These are phyloP conservation scores for Periplaneta americana DNA, from an alignment of 1,140 invertebrate genomes.

Conservation along the genomic window DNA sequence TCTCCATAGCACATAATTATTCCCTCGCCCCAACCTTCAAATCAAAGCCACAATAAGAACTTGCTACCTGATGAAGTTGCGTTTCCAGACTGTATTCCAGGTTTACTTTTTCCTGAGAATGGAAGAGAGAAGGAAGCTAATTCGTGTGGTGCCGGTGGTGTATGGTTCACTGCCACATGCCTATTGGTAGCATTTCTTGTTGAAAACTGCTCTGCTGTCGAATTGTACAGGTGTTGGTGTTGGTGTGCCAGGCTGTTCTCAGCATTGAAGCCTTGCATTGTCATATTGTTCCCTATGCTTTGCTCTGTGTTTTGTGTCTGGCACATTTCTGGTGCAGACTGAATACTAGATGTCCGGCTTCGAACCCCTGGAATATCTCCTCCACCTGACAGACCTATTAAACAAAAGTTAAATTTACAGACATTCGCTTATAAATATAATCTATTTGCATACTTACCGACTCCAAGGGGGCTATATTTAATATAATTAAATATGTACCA, in stretches of 20 bases:
- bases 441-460: too few species aligned
- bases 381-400: constrained; percentile 6
- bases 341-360: constrained; percentile 57
- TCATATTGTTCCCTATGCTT: neutral
- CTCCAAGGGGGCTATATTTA: too few species aligned
- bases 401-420: neutral
- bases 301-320: neutral
- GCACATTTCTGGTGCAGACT: constrained; percentile 54
- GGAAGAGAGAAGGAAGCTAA: constrained; percentile 9
- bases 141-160: neutral
- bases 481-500: too few species aligned
- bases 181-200: neutral
- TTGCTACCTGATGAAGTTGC: neutral
- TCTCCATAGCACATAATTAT: too few species aligned
- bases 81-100: neutral
- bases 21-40: too few species aligned
- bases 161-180: neutral
- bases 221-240: neutral
- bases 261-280: neutral
- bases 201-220: neutral
- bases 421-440: too few species aligned
- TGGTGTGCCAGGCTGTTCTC: neutral
- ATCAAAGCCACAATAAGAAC: too few species aligned
- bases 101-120: neutral
- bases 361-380: constrained; percentile 34